A percentile compares a stretch with the other conserved stretches of the same genome.
Conservation (phyloP, 2,113 vertebrate species). For the Bujurquina vittata region DNA sequence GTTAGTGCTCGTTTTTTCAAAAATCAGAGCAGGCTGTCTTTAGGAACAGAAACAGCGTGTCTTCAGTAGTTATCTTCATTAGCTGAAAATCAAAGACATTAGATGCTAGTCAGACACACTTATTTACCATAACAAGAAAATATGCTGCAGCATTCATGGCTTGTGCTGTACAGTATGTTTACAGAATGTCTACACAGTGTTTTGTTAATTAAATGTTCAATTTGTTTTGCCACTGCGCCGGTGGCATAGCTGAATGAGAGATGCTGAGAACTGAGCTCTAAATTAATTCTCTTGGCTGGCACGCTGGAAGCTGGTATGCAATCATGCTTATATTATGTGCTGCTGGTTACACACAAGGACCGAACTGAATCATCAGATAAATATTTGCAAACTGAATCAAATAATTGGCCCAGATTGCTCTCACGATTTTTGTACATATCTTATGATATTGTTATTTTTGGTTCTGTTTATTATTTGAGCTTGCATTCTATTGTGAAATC, state of each 20-base stretch:
- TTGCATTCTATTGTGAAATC: slow-evolving; percentile 23
- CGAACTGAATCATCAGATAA: slow-evolving; percentile 45
- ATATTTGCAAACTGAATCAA: slow-evolving; percentile 48
- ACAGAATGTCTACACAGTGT: slow-evolving; percentile 42
- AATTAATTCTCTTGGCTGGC: slow-evolving; percentile 53
- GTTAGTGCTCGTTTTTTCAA: slow-evolving; percentile 74
- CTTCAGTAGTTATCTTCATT: slow-evolving; percentile 1
- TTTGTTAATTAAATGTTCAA: slow-evolving; percentile 63
- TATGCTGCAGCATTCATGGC: not conserved
- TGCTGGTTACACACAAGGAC: slow-evolving; percentile 23
- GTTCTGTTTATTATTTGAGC: slow-evolving; percentile 16
- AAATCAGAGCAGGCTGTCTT: not conserved
- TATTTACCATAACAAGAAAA: slow-evolving; percentile 22
- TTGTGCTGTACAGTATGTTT: slow-evolving; percentile 55
- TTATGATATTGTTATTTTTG: slow-evolving; percentile 30
- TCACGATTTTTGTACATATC: slow-evolving; percentile 12
- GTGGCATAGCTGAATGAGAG: slow-evolving; percentile 31
- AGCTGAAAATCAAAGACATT: slow-evolving; percentile 12
- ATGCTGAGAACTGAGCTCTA: slow-evolving; percentile 45
- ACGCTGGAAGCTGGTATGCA: slow-evolving; percentile 37
- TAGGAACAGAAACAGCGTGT: not conserved
- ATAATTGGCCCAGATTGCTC: slow-evolving; percentile 22
- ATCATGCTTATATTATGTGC: slow-evolving; percentile 45
- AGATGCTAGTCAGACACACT: slow-evolving; percentile 2
- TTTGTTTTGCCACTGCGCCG: slow-evolving; percentile 57